Evolutionary conservation across 1,140 invertebrate species (phyloP), one percentile per base, ranked within the genome.

Genomic region (Leptopilina boulardi): DNA sequence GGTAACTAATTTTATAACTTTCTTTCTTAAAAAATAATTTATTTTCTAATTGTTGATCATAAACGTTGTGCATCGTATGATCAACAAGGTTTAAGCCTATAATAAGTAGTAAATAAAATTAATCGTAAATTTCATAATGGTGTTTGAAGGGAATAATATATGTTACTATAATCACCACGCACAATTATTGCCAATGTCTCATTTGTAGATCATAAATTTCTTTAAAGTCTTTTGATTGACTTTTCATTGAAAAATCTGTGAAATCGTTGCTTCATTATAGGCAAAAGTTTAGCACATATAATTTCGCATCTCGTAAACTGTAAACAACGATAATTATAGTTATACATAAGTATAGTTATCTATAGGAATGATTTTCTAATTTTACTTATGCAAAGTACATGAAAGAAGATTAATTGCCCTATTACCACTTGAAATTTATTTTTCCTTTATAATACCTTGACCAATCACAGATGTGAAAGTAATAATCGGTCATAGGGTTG

Each of bases 381-480:
- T 9, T 15, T 66, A 30, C 23, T 38, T 38, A 38, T 38, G 34
- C 34, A 38, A 38, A 66, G 56, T 21, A 13, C 23, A 30, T 13
- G 56, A 66, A 13, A 66, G 56, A 30, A 26, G 56, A 66, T 30
- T 23, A 8, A 66, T 66, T 66, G 11, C 23, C 21, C 21, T 30
- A 66, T 66, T 66, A 26, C 4, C 11, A 66, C 23, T 15, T 15
- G 59, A 66, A 66, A 66, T 66, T 66, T 66, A 66, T 66, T 66
- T 26, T 66, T 66, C 11, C 2, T n/a, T 30, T 15, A 30, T 15
- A 66, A 30, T 26, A 26, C 59, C 26, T 66, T 15, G 59, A 30
- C 59, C 59, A 66, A 66, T 66, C 59, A 30, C 23, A 66, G 23
- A 30, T 66, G 59, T 30, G 59, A 66, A 30, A 66, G 59, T 66